phyloP scores from a whole-genome alignment of 2,888 invertebrate species.

The Acleris laterana region DNA sequence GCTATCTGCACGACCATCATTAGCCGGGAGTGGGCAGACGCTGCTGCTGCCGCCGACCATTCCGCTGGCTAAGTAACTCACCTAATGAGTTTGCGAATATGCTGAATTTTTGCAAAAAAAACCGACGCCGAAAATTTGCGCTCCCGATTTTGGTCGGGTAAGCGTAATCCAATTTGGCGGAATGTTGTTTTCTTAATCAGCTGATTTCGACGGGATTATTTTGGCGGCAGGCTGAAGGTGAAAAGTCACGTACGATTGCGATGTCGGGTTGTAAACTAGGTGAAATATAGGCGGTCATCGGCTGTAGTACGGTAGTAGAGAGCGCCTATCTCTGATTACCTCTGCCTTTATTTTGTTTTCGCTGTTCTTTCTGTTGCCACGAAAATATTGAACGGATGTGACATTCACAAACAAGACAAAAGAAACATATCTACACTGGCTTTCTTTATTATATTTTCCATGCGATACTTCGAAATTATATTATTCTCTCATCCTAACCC shows the following conservation, averaged over 20 bases:
- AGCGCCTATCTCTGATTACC: too few species aligned
- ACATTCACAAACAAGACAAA: too few species aligned
- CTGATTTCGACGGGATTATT: not conserved
- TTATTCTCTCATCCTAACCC: too few species aligned
- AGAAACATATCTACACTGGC: too few species aligned
- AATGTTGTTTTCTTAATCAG: slow-evolving; percentile 36
- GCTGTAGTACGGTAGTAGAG: too few species aligned
- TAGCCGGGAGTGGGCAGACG: slow-evolving; percentile 51
- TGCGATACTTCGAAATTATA: too few species aligned
- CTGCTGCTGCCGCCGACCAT: slow-evolving; percentile 76
- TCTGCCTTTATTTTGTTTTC: too few species aligned
- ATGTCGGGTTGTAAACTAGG: too few species aligned
- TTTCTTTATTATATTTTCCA: too few species aligned
- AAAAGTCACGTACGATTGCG: not conserved
- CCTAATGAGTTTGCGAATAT: slow-evolving; percentile 47
- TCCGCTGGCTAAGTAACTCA: slow-evolving; percentile 53
- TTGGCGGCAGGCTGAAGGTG: not conserved
- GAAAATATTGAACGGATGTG: too few species aligned
- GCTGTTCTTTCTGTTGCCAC: too few species aligned
- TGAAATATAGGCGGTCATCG: too few species aligned
- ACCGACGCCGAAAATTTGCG: slow-evolving; percentile 13
- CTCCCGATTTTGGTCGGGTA: slow-evolving; percentile 8
- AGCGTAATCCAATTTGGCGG: slow-evolving; percentile 31
- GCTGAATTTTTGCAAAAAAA: slow-evolving; percentile 40
- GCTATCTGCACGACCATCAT: slow-evolving; percentile 70